Evolutionary conservation across 2,888 invertebrate species (phyloP).

Genomic region (Ectemnius lituratus): DNA sequence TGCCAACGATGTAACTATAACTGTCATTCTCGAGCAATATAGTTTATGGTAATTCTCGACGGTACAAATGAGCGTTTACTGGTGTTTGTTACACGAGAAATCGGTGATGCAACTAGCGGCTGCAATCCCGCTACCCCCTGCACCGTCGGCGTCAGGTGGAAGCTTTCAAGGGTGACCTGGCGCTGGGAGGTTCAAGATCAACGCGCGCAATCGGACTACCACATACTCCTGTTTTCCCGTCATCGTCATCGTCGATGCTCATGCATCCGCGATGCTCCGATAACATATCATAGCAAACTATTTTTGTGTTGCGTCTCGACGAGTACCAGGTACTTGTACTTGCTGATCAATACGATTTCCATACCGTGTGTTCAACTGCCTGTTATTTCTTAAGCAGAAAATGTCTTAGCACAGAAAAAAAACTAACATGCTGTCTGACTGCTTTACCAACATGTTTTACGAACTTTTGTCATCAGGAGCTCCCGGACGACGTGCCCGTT

Average conservation of each 20-base stretch:
- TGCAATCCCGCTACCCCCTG: background rate
- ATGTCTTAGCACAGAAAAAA: no score
- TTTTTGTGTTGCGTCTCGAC: background rate
- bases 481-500: background rate
- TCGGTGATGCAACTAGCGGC: background rate
- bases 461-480: background rate
- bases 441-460: background rate
- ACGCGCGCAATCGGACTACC: background rate
- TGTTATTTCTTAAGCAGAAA: no score
- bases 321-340: background rate
- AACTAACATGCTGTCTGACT: background rate
- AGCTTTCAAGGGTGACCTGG: constrained; percentile 5
- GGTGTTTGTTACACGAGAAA: background rate
- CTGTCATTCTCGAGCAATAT: no score
- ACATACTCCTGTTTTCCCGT: background rate
- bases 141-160: constrained; percentile 2
- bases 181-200: background rate
- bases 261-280: background rate
- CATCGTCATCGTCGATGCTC: background rate
- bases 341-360: background rate
- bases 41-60: no score
- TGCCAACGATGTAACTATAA: no score
- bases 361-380: background rate
- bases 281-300: background rate
- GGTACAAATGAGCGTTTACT: background rate